Evolutionary conservation across 2,797 vertebrate genomes (phyloP).

Genomic region (Psittacula echo): DNA sequence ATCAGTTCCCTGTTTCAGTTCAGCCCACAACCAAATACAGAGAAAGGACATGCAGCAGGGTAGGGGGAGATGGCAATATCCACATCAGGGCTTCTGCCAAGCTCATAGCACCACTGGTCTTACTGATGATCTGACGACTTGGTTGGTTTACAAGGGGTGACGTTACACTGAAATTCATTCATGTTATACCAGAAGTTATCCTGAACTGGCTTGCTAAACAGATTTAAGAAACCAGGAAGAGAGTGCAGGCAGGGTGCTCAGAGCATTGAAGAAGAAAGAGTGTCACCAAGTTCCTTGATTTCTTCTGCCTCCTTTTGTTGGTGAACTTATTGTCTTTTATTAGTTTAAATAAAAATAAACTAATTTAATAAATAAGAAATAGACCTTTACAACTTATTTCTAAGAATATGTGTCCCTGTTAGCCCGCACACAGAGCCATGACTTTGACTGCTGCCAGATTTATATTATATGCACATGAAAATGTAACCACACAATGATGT

Average conservation of each 20-base stretch:
- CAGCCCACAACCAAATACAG: background rate
- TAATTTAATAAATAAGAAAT: background rate
- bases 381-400: background rate
- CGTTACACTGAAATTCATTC: background rate
- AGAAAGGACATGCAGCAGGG: background rate
- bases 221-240: background rate
- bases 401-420: background rate
- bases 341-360: background rate
- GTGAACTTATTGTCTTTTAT: background rate
- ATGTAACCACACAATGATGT: background rate
- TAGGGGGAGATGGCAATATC: background rate
- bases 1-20: background rate
- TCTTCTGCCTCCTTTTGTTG: background rate
- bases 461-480: background rate
- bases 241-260: background rate
- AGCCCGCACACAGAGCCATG: background rate
- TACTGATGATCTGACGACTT: background rate
- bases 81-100: background rate
- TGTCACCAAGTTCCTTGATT: background rate
- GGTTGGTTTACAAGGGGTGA: background rate
- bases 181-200: background rate
- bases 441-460: conserved; percentile 19
- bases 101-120: background rate
- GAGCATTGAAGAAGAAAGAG: background rate
- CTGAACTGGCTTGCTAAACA: background rate